Evolutionary conservation across 2,797 vertebrate genomes (phyloP).

Genomic region (Thunnus albacares): DNA sequence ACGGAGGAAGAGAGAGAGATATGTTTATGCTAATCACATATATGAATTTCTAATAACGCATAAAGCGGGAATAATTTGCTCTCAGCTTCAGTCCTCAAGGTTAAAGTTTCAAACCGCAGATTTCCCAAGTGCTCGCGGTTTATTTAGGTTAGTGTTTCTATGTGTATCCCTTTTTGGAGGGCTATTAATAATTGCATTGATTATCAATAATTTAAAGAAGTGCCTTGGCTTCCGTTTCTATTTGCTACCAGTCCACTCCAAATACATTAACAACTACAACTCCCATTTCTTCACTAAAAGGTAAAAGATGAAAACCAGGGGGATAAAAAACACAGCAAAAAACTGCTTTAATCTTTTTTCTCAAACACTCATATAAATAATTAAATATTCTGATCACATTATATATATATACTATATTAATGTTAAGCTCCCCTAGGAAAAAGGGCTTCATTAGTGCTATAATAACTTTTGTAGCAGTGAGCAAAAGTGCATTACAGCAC

Average conservation of each 20-base stretch:
- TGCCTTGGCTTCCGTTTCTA: constrained; percentile 1
- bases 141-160: not conserved
- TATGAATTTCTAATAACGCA: constrained; percentile 17
- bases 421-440: not conserved
- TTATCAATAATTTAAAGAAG: constrained; percentile 60
- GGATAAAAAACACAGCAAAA: not conserved
- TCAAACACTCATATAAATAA: not conserved
- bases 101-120: constrained; percentile 5
- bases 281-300: not conserved
- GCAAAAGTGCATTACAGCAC: not conserved
- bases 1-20: not conserved
- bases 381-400: not conserved
- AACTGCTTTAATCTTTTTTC: not conserved
- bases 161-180: not conserved
- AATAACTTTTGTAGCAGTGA: not conserved
- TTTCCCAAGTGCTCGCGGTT: not conserved
- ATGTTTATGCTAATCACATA: constrained; percentile 20
- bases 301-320: not conserved
- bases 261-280: not conserved
- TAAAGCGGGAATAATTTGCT: constrained; percentile 11
- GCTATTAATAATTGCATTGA: constrained; percentile 40
- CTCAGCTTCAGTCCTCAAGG: constrained; percentile 10
- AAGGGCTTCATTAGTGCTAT: not conserved
- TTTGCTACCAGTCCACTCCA: not conserved
- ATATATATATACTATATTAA: not conserved